phyloP scores from a whole-genome alignment of 2,888 invertebrate genomes.

The Megaustenia siamemsis region DNA sequence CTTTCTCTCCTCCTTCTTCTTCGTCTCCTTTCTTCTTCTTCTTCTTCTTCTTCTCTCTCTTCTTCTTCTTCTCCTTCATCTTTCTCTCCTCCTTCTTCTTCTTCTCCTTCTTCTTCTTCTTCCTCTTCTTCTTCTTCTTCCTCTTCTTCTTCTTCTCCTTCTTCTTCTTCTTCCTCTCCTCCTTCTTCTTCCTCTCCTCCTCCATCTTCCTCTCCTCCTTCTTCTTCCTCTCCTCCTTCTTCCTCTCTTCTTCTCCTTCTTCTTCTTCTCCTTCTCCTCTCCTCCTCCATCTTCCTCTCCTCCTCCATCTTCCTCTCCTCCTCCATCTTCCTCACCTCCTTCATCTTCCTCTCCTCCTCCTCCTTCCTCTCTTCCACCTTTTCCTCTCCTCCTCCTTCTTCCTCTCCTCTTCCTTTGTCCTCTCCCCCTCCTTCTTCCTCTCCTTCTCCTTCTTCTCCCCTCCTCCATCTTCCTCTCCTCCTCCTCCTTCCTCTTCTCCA shows the following conservation, averaged over 20 bases:
- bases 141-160: too few relatives aligned
- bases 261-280: background rate
- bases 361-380: background rate
- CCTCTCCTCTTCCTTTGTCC: too few relatives aligned
- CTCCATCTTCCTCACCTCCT: too few relatives aligned
- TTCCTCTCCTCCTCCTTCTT: background rate
- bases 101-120: too few relatives aligned
- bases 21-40: too few relatives aligned
- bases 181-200: too few relatives aligned
- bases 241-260: background rate
- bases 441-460: background rate
- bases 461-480: background rate
- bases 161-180: too few relatives aligned
- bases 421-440: background rate
- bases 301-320: background rate
- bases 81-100: too few relatives aligned
- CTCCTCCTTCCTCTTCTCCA: background rate
- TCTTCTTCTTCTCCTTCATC: too few relatives aligned
- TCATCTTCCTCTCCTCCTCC: background rate
- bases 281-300: background rate
- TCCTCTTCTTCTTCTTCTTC: too few relatives aligned
- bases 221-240: background rate
- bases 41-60: too few relatives aligned
- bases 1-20: too few relatives aligned
- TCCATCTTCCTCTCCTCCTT: background rate